Percentiles rank a stretch among this genome's conserved stretches.
Evolutionary conservation across 2,797 vertebrate genomes (phyloP).

Genomic region (Tragelaphus eurycerus): DNA sequence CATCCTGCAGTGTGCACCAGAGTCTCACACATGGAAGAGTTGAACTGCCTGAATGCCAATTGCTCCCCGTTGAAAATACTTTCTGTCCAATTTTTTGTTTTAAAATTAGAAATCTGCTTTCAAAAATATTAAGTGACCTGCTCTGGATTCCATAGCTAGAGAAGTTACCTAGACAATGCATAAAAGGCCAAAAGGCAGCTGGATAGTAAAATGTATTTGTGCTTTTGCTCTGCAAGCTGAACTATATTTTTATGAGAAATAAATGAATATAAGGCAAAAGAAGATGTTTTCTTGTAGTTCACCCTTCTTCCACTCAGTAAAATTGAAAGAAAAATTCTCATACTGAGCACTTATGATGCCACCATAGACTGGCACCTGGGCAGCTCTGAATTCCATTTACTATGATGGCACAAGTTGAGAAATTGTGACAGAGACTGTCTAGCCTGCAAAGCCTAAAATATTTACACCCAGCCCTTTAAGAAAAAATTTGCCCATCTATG

Average conservation of each 20-base stretch:
- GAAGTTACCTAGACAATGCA: background rate
- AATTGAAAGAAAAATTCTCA: background rate
- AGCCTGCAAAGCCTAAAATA: background rate
- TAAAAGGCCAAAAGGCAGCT: background rate
- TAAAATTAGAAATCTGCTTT: background rate
- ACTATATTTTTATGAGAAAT: slow-evolving; percentile 14
- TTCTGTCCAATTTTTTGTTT: background rate
- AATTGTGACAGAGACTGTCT: background rate
- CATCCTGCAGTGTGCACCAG: background rate
- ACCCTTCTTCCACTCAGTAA: background rate
- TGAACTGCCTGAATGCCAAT: background rate
- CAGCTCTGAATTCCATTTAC: background rate
- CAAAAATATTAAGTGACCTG: background rate
- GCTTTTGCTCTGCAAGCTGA: background rate
- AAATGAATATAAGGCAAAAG: background rate
- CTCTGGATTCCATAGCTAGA: background rate
- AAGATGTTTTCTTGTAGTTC: background rate
- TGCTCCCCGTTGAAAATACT: background rate
- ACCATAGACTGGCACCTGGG: background rate
- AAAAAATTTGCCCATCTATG: background rate
- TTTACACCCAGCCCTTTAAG: background rate
- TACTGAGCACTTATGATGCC: background rate
- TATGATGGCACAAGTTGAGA: background rate
- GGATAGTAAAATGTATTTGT: background rate
- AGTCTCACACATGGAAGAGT: background rate